Conservation (phyloP, 2,113 vertebrate species). For the Embiotoca jacksoni region DNA sequence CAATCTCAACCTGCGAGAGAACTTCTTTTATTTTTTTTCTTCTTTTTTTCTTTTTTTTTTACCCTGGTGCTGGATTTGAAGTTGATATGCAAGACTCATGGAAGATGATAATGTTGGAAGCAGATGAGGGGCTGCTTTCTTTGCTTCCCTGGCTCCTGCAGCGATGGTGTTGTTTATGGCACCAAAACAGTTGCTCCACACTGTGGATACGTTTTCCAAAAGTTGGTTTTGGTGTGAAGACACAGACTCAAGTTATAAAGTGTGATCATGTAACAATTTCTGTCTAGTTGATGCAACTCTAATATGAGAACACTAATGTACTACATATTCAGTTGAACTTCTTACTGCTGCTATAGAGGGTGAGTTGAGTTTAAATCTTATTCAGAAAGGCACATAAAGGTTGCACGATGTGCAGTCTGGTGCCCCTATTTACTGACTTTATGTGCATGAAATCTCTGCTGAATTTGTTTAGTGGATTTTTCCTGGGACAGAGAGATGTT, state of each 20-base stretch:
- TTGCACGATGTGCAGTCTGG: too few species aligned
- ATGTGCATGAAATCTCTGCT: too few species aligned
- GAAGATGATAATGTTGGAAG: conserved; percentile 37
- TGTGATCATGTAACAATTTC: conserved; percentile 9
- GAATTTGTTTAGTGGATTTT: too few species aligned
- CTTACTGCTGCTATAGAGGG: too few species aligned
- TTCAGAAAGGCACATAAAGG: too few species aligned
- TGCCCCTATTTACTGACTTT: too few species aligned
- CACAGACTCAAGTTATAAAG: conserved; percentile 30
- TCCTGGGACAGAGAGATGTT: too few species aligned
- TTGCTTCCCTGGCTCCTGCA: conserved; percentile 26
- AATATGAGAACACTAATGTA: not conserved
- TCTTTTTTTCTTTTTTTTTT: not conserved
- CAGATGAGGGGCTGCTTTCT: conserved; percentile 25
- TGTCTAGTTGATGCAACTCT: conserved; percentile 20
- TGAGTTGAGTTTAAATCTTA: too few species aligned
- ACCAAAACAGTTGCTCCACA: conserved; percentile 22
- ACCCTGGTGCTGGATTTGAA: conserved; percentile 57
- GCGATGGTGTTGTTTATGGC: conserved; percentile 23
- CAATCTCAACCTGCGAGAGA: conserved; percentile 53
- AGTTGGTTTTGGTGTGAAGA: conserved; percentile 41
- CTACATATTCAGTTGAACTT: not conserved
- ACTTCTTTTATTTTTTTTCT: too few species aligned
- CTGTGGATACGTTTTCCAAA: conserved; percentile 25
- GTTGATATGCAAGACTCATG: conserved; percentile 53